Evolutionary conservation across 2,888 invertebrate species (phyloP).

Genomic region (Pterobdella sp.): DNA sequence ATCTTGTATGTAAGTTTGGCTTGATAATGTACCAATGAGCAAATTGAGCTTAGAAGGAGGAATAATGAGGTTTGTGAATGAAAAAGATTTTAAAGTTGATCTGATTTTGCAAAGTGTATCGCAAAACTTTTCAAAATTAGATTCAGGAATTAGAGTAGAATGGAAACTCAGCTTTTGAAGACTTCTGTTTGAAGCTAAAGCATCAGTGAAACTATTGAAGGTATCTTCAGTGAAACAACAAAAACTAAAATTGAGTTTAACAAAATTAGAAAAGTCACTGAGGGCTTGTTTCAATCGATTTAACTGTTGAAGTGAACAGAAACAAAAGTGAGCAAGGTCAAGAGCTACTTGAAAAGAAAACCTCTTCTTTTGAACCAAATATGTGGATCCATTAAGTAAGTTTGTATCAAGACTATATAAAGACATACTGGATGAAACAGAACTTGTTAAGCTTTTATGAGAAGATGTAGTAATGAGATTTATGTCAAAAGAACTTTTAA

Average conservation of each 20-base stretch:
- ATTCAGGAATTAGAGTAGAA: background rate
- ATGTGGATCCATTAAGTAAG: background rate
- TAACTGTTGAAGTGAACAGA: background rate
- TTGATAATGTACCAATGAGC: background rate
- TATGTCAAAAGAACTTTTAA: background rate
- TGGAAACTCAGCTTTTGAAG: background rate
- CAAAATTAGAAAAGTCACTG: background rate
- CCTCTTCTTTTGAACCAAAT: background rate
- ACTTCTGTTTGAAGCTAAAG: background rate
- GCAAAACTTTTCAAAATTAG: background rate
- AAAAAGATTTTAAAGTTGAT: background rate
- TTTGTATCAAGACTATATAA: background rate
- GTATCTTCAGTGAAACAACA: background rate
- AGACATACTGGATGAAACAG: background rate
- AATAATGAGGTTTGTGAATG: background rate
- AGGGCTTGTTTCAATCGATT: background rate
- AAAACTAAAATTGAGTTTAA: background rate
- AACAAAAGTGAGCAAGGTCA: background rate
- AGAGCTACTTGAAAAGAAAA: background rate
- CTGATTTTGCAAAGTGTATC: background rate
- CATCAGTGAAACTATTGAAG: background rate
- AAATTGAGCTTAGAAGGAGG: background rate
- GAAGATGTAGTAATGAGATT: background rate
- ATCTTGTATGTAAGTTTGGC: background rate
- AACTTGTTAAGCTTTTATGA: background rate